These are phyloP conservation scores for Nomada ferruginata DNA, from an alignment of 2,888 invertebrate species.

Conservation along the genomic window DNA sequence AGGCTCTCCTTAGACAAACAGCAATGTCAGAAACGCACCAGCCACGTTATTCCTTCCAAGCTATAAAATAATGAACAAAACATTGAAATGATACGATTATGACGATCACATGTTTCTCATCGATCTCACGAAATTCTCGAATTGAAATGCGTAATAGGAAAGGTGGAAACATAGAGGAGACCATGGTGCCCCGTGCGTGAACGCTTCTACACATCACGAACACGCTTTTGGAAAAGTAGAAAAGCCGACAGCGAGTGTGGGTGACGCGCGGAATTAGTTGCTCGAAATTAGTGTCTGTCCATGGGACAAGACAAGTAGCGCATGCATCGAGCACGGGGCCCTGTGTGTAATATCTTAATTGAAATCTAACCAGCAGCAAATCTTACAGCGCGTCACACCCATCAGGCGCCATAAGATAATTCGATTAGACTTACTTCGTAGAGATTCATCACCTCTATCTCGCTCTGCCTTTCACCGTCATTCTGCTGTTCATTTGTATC, in stretches of 20 bases:
- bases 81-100: constrained; percentile 2
- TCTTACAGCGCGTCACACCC: constrained; percentile 71
- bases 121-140: neutral
- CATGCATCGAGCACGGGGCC: constrained; percentile 68
- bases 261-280: constrained; percentile 52
- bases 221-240: constrained; percentile 53
- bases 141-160: neutral
- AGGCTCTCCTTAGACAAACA: too few relatives aligned
- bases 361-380: constrained; percentile 76
- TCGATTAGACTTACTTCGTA: constrained; percentile 75
- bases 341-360: constrained; percentile 77
- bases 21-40: too few relatives aligned
- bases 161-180: constrained; percentile 26
- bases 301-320: constrained; percentile 58
- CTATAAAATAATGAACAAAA: too few relatives aligned
- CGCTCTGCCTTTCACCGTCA: constrained; percentile 51
- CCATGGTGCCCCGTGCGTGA: constrained; percentile 57
- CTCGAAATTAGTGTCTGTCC: constrained; percentile 53
- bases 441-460: constrained; percentile 62
- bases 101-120: neutral
- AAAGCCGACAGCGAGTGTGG: constrained; percentile 12
- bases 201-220: constrained; percentile 47
- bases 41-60: too few relatives aligned
- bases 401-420: constrained; percentile 75
- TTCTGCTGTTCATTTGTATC: constrained; percentile 36